Conservation (phyloP, 2,113 vertebrate species). For the Sapajus apella region DNA sequence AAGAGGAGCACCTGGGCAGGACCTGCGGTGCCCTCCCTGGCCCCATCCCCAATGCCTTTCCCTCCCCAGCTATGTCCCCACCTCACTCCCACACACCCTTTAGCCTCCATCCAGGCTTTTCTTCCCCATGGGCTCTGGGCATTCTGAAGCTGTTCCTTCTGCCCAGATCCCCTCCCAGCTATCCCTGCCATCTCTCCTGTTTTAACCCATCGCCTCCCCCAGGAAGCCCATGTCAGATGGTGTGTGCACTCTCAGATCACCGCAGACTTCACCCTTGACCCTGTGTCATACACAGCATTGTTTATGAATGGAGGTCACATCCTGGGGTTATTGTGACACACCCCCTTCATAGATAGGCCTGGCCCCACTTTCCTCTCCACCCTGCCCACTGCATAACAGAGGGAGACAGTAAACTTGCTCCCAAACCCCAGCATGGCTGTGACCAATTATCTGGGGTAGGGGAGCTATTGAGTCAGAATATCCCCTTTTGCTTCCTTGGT, state of each 20-base stretch:
- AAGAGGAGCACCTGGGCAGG: no score
- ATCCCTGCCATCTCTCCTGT: not conserved
- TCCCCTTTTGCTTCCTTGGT: not conserved
- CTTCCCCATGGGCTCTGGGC: not conserved
- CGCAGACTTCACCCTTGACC: not conserved
- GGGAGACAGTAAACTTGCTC: not conserved
- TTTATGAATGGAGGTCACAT: not conserved
- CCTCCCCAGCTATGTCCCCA: not conserved
- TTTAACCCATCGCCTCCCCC: not conserved
- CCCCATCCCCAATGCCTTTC: no score
- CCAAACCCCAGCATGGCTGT: not conserved
- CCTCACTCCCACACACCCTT: not conserved
- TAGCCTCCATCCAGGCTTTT: not conserved
- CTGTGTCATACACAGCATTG: not conserved
- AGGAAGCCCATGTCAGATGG: not conserved
- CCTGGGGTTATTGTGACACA: not conserved
- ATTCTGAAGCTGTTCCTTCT: not conserved
- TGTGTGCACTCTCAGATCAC: not conserved
- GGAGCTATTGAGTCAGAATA: not conserved
- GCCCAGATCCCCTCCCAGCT: not conserved
- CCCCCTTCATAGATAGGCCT: accelerated
- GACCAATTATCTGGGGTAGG: not conserved
- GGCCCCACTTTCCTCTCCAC: no score
- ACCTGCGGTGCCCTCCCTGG: not conserved
- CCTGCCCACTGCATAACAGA: accelerated